Conservation (phyloP, 2,113 vertebrate species). For the Chlamydotis undulata region DNA sequence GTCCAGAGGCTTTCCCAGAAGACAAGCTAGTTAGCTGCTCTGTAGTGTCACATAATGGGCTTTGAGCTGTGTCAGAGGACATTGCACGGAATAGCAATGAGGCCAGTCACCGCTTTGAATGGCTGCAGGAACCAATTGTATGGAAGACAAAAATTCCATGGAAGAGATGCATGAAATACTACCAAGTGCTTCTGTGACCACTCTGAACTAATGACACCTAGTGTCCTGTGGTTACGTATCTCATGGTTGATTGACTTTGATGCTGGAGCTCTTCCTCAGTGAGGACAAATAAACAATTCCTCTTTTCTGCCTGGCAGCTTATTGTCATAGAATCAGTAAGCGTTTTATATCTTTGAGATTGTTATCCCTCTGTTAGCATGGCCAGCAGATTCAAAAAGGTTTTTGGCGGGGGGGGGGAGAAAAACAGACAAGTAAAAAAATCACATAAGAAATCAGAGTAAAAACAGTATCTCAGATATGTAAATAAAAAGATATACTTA, state of each 20-base stretch:
- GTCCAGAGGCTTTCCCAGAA: background rate
- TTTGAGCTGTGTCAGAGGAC: background rate
- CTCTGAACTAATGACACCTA: slow-evolving; percentile 11
- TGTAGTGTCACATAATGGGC: background rate
- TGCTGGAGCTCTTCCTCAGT: background rate
- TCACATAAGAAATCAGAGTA: background rate
- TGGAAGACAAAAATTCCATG: background rate
- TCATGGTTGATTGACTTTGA: background rate
- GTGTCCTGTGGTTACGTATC: background rate
- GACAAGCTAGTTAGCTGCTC: slow-evolving; percentile 10
- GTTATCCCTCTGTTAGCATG: background rate
- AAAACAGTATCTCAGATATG: rapidly evolving
- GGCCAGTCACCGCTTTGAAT: rapidly evolving
- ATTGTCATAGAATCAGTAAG: background rate
- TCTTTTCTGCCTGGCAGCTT: background rate
- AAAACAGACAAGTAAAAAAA: background rate
- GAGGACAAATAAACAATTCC: slow-evolving; percentile 3
- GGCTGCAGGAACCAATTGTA: background rate
- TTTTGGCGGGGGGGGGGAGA: background rate
- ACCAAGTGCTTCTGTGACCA: background rate
- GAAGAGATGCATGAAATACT: background rate
- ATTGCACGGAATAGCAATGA: background rate
- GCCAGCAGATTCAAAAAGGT: background rate
- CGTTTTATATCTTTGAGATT: background rate
- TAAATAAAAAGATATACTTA: slow-evolving; percentile 77